These are phyloP conservation scores for Pachypsylla venusta DNA, from an alignment of 1,140 invertebrate genomes.

Conservation along the genomic window DNA sequence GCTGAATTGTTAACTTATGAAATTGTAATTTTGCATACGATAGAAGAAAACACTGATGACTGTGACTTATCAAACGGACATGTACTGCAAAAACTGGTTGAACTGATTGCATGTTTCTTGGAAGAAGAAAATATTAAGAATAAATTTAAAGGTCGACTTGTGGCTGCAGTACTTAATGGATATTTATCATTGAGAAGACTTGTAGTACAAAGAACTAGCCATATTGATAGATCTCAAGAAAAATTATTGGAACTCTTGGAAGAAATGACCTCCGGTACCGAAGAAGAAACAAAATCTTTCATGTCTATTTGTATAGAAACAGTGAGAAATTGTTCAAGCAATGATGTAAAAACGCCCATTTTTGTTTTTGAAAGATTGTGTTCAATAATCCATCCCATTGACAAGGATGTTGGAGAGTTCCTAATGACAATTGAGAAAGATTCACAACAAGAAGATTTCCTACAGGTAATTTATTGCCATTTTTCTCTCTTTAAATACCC, in stretches of 20 bases:
- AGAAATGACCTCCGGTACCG: slow-evolving; percentile 92
- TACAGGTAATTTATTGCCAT: slow-evolving; percentile 62
- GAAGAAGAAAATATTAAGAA: slow-evolving; percentile 68
- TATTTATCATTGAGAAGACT: slow-evolving; percentile 80
- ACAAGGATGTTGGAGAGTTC: slow-evolving; percentile 93
- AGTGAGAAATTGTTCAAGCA: slow-evolving; percentile 77
- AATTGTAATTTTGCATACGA: slow-evolving; percentile 66
- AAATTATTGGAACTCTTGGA: slow-evolving; percentile 86
- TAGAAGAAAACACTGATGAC: slow-evolving; percentile 81
- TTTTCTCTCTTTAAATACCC: too few relatives aligned
- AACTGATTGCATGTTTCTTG: slow-evolving; percentile 68
- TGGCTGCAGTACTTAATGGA: slow-evolving; percentile 80
- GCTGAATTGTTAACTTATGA: slow-evolving; percentile 74
- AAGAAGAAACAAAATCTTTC: slow-evolving; percentile 90
- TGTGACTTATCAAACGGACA: slow-evolving; percentile 88
- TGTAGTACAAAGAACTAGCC: slow-evolving; percentile 83
- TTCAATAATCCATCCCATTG: slow-evolving; percentile 94
- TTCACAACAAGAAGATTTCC: slow-evolving; percentile 95
- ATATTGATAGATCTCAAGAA: slow-evolving; percentile 94
- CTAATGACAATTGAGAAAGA: slow-evolving; percentile 94
- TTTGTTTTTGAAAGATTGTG: slow-evolving; percentile 95
- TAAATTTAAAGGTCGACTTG: slow-evolving; percentile 75
- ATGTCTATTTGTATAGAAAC: slow-evolving; percentile 96
- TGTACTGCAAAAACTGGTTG: slow-evolving; percentile 71
- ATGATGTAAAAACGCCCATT: slow-evolving; percentile 89